Percentiles rank a stretch among this genome's conserved stretches.
Evolutionary conservation across 1,140 invertebrate species (phyloP).

Genomic region (Ostrea edulis): DNA sequence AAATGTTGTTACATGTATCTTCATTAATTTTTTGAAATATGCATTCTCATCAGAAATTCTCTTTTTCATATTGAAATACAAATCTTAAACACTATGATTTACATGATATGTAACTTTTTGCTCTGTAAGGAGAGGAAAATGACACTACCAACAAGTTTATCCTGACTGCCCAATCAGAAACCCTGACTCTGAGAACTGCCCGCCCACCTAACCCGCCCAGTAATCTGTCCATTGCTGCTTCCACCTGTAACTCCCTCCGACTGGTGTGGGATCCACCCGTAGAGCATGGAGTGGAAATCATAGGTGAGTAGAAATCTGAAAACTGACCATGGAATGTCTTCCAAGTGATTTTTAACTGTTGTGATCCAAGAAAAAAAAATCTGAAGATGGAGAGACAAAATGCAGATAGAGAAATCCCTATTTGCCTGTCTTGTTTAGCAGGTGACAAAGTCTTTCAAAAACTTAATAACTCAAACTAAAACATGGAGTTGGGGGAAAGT

Average conservation of each 20-base stretch:
- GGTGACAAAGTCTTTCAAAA: too few species aligned
- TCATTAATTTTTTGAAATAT: background rate
- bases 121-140: slow-evolving; percentile 50
- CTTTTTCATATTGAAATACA: background rate
- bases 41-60: background rate
- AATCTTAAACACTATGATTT: background rate
- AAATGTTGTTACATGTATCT: too few species aligned
- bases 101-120: background rate
- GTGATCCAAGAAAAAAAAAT: too few species aligned
- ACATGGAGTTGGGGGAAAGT: too few species aligned
- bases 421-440: too few species aligned
- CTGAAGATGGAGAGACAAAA: too few species aligned
- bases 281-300: slow-evolving; percentile 78
- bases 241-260: slow-evolving; percentile 77
- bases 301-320: slow-evolving; percentile 65
- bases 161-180: slow-evolving; percentile 76
- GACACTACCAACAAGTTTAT: slow-evolving; percentile 73
- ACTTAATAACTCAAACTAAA: too few species aligned
- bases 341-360: too few species aligned
- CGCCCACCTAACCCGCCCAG: slow-evolving; percentile 76
- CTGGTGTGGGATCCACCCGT: slow-evolving; percentile 78
- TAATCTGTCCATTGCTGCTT: slow-evolving; percentile 75
- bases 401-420: too few species aligned
- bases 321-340: background rate
- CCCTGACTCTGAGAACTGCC: slow-evolving; percentile 76